phyloP scores from a whole-genome alignment of 1,140 invertebrate genomes.

The Tetramorium parvispinum region DNA sequence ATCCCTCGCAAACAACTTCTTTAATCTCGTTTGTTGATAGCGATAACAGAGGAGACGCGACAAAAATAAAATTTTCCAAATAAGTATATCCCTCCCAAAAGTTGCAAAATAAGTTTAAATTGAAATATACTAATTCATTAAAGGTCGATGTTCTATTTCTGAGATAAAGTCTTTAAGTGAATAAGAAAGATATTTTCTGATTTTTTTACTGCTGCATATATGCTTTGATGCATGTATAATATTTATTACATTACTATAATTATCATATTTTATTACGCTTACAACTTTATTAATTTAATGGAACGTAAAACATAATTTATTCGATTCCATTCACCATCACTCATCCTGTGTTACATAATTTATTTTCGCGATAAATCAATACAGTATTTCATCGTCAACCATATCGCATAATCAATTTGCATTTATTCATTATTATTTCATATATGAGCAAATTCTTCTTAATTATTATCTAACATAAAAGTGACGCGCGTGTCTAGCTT shows the following conservation, averaged over 20 bases:
- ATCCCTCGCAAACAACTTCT: conserved; percentile 18
- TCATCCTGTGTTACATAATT: conserved; percentile 15
- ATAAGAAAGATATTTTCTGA: background rate
- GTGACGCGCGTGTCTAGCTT: background rate
- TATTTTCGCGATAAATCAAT: conserved; percentile 38
- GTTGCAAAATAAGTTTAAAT: background rate
- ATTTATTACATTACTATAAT: background rate
- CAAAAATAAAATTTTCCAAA: background rate
- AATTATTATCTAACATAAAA: background rate
- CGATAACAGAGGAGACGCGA: background rate
- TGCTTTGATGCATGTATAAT: background rate
- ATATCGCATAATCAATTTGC: conserved; percentile 38
- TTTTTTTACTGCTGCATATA: background rate
- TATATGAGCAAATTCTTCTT: background rate
- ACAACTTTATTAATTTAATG: conserved; percentile 1
- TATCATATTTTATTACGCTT: background rate
- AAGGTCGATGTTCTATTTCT: background rate
- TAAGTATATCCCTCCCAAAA: background rate
- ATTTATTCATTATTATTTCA: conserved; percentile 24
- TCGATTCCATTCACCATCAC: background rate
- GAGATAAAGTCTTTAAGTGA: background rate
- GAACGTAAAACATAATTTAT: conserved; percentile 31
- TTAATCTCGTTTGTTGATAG: conserved; percentile 1
- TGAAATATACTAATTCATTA: background rate
- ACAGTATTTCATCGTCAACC: conserved; percentile 23